Conservation (phyloP, 2,113 vertebrate genomes). For the Zosterops lateralis region DNA sequence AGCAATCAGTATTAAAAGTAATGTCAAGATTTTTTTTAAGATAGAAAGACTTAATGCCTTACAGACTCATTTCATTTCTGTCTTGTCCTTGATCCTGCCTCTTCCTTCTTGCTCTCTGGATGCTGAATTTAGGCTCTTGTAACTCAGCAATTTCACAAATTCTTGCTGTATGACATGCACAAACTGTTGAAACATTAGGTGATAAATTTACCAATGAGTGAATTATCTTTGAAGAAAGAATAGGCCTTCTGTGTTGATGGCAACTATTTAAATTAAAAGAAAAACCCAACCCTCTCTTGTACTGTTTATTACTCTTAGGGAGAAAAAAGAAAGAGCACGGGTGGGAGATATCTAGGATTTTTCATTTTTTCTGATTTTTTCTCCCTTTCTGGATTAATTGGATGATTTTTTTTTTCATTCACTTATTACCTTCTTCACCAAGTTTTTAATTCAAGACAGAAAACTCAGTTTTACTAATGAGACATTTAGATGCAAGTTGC, state of each 20-base stretch:
- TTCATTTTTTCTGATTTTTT: background rate
- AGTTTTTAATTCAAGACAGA: background rate
- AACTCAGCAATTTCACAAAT: background rate
- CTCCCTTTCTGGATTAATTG: background rate
- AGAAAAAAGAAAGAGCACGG: fast-evolving
- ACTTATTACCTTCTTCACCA: background rate
- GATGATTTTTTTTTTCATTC: background rate
- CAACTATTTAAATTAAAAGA: background rate
- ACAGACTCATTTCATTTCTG: fast-evolving
- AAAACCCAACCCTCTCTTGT: background rate
- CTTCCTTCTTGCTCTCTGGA: background rate
- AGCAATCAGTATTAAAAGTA: background rate
- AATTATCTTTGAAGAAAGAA: background rate
- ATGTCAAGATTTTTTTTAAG: background rate
- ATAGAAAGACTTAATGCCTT: background rate
- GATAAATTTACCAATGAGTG: background rate
- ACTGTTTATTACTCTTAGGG: background rate
- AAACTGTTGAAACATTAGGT: background rate
- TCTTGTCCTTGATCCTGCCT: background rate
- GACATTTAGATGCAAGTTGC: background rate
- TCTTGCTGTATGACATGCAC: background rate
- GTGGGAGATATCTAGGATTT: background rate
- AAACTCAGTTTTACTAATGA: background rate
- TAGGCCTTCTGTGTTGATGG: background rate
- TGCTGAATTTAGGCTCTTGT: background rate